phyloP scores from a whole-genome alignment of 2,888 invertebrate species.

The Ypsolopha scabrella region DNA sequence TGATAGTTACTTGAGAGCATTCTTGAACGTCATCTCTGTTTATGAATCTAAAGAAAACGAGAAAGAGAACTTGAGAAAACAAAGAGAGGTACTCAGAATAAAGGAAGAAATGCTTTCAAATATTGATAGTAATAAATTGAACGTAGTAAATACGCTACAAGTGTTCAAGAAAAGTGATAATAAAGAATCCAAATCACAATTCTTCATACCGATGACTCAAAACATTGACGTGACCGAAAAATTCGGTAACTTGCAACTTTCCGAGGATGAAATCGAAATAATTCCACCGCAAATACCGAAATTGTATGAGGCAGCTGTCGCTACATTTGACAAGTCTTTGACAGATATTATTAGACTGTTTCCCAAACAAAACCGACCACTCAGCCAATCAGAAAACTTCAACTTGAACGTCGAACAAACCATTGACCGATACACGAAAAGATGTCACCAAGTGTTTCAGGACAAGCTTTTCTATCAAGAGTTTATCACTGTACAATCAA shows the following conservation, averaged over 20 bases:
- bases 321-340: conserved; percentile 44
- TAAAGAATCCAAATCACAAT: conserved; percentile 59
- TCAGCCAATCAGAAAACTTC: conserved; percentile 62
- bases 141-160: conserved; percentile 46
- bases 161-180: conserved; percentile 56
- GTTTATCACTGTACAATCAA: conserved; percentile 44
- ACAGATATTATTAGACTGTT: conserved; percentile 48
- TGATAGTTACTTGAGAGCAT: conserved; percentile 53
- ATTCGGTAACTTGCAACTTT: conserved; percentile 49
- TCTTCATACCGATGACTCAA: conserved; percentile 56
- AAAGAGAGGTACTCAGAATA: conserved; percentile 28
- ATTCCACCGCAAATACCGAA: conserved; percentile 44
- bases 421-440: conserved; percentile 54
- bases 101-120: conserved; percentile 47
- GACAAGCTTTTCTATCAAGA: conserved; percentile 62
- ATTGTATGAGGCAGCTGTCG: conserved; percentile 35
- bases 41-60: conserved; percentile 48
- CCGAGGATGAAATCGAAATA: conserved; percentile 47
- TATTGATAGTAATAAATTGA: conserved; percentile 54
- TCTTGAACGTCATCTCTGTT: conserved; percentile 35
- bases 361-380: conserved; percentile 56
- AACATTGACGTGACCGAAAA: conserved; percentile 40
- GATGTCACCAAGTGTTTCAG: conserved; percentile 63
- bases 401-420: conserved; percentile 50
- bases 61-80: conserved; percentile 34